Evolutionary conservation across 2,888 invertebrate species (phyloP).

Genomic region (Chesias legatella): DNA sequence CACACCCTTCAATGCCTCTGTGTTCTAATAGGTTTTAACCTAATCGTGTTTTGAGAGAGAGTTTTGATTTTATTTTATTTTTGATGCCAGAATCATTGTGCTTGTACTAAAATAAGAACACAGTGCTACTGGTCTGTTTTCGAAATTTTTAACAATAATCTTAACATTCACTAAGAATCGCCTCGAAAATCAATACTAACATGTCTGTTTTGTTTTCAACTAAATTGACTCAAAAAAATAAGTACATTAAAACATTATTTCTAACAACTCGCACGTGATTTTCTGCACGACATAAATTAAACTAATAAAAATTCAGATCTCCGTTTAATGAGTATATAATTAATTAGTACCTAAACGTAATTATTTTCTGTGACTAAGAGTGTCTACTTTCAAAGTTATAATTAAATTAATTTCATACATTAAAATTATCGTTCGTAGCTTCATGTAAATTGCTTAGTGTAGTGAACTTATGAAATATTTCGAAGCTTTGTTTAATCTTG

Average conservation of each 20-base stretch:
- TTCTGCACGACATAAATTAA: slow-evolving; percentile 15
- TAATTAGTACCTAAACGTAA: slow-evolving; percentile 30
- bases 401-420: slow-evolving; percentile 37
- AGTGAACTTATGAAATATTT: slow-evolving; percentile 18
- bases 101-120: slow-evolving; percentile 16
- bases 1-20: slow-evolving; percentile 19
- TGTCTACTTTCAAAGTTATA: slow-evolving; percentile 36
- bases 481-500: slow-evolving; percentile 25
- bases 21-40: slow-evolving; percentile 11
- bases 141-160: slow-evolving; percentile 10
- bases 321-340: slow-evolving; percentile 27
- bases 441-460: slow-evolving; percentile 50
- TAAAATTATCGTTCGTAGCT: slow-evolving; percentile 37
- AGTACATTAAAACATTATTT: no score
- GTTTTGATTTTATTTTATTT: slow-evolving; percentile 1
- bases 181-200: slow-evolving; percentile 5
- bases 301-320: slow-evolving; percentile 33
- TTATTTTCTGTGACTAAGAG: slow-evolving; percentile 39
- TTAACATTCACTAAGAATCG: no score
- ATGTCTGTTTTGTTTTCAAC: slow-evolving; percentile 25
- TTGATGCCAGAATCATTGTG: slow-evolving; percentile 8
- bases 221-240: slow-evolving; percentile 2
- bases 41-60: slow-evolving; percentile 12
- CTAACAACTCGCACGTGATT: slow-evolving; percentile 16
- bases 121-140: slow-evolving; percentile 23